phyloP scores from a whole-genome alignment of 2,797 vertebrate species.

The Remorina albescens region DNA sequence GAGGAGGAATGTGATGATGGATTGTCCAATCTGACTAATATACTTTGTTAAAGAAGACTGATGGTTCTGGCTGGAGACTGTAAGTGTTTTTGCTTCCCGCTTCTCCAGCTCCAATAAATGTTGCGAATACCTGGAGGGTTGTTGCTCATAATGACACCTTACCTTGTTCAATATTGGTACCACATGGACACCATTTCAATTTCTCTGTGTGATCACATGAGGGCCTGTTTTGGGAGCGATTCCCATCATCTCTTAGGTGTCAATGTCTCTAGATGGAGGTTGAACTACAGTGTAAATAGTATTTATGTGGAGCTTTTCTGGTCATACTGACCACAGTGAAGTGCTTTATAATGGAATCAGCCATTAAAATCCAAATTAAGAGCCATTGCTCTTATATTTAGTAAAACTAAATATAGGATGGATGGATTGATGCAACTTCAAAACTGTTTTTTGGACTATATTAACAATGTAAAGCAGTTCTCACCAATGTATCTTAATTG shows the following conservation, averaged over 20 bases:
- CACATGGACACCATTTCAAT: conserved; percentile 39
- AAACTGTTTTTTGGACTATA: no score
- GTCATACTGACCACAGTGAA: not conserved
- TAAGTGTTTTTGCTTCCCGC: conserved; percentile 69
- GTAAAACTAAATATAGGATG: no score
- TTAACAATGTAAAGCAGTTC: no score
- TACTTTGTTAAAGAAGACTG: conserved; percentile 78
- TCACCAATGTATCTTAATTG: no score
- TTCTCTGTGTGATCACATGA: conserved; percentile 27
- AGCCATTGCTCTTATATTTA: no score
- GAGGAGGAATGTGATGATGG: conserved; percentile 72
- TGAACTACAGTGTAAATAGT: not conserved
- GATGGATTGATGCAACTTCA: no score
- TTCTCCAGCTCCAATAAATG: conserved; percentile 64
- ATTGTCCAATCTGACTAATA: conserved; percentile 80
- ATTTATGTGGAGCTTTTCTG: not conserved
- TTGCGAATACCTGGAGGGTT: conserved; percentile 67
- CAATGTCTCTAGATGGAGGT: conserved; percentile 15
- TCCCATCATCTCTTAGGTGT: conserved; percentile 5
- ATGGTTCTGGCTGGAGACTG: conserved; percentile 66
- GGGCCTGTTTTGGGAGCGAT: conserved; percentile 5
- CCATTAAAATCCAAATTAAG: no score
- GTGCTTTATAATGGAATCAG: no score
- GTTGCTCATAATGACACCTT: conserved; percentile 73
- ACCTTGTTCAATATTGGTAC: conserved; percentile 58